phyloP scores from a whole-genome alignment of 2,113 vertebrate genomes.

The Heterocephalus glaber region DNA sequence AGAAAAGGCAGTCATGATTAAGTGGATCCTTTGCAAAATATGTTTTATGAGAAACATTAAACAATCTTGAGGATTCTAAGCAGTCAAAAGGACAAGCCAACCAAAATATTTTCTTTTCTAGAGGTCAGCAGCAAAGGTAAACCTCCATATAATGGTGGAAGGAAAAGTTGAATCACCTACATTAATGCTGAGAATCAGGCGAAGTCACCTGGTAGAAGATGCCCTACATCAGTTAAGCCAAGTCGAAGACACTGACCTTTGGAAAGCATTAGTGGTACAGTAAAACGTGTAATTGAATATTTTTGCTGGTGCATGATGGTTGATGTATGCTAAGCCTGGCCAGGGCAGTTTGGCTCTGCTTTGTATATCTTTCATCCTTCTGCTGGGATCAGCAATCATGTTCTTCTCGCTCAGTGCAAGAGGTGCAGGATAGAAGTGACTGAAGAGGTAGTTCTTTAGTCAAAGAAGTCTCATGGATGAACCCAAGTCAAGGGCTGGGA shows the following conservation, averaged over 20 bases:
- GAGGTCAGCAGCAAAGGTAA: fast-evolving
- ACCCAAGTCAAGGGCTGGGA: neutral
- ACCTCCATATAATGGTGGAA: neutral
- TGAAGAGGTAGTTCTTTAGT: neutral
- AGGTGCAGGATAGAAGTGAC: neutral
- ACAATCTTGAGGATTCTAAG: neutral
- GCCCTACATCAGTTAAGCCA: constrained; percentile 75
- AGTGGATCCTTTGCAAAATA: neutral
- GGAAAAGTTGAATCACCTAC: fast-evolving
- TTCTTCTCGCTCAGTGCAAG: neutral
- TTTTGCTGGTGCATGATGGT: neutral
- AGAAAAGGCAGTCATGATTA: neutral
- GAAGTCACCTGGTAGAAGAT: constrained; percentile 80
- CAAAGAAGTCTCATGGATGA: neutral
- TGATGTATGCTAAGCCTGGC: neutral
- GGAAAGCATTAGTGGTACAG: constrained; percentile 63
- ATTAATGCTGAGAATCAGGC: constrained; percentile 75
- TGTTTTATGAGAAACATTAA: constrained; percentile 25
- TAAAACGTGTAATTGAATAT: neutral
- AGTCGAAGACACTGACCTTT: constrained; percentile 58
- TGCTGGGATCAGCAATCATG: neutral
- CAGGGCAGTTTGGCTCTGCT: neutral
- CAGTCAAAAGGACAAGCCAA: neutral
- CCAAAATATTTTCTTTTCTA: constrained; percentile 61
- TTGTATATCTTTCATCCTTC: neutral